These are phyloP conservation scores for Amia ocellicauda DNA, from an alignment of 2,113 vertebrate species.

Conservation along the genomic window DNA sequence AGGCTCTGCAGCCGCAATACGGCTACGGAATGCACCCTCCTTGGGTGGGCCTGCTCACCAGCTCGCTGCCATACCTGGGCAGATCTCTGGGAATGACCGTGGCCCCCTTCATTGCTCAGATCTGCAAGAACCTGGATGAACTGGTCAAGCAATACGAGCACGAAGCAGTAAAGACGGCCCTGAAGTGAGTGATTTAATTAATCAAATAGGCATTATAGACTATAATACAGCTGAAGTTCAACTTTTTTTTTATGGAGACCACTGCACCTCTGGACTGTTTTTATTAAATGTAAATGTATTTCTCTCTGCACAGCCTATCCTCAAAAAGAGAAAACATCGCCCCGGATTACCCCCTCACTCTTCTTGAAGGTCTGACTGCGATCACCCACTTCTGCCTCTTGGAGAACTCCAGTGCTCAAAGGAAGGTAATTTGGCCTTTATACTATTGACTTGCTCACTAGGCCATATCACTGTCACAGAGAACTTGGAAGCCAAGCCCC, in stretches of 20 bases:
- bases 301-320: conserved; percentile 55
- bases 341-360: conserved; percentile 91
- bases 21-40: conserved; percentile 89
- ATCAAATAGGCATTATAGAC: no score
- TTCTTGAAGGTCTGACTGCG: conserved; percentile 88
- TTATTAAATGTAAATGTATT: conserved; percentile 5
- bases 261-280: no score
- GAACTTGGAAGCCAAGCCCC: no score
- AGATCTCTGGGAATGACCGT: conserved; percentile 89
- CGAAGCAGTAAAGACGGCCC: conserved; percentile 69
- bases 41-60: conserved; percentile 85
- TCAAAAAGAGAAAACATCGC: conserved; percentile 85
- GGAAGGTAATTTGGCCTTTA: no score
- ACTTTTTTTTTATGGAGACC: no score
- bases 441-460: no score
- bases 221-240: no score
- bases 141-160: conserved; percentile 86
- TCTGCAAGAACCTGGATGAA: conserved; percentile 92
- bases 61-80: conserved; percentile 83
- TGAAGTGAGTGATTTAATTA: conserved; percentile 67
- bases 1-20: conserved; percentile 83
- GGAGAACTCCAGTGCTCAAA: conserved; percentile 70
- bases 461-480: no score
- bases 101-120: conserved; percentile 83
- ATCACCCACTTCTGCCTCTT: conserved; percentile 90